Conservation (phyloP, 2,113 vertebrate genomes). For the Triplophysa tibetana region DNA sequence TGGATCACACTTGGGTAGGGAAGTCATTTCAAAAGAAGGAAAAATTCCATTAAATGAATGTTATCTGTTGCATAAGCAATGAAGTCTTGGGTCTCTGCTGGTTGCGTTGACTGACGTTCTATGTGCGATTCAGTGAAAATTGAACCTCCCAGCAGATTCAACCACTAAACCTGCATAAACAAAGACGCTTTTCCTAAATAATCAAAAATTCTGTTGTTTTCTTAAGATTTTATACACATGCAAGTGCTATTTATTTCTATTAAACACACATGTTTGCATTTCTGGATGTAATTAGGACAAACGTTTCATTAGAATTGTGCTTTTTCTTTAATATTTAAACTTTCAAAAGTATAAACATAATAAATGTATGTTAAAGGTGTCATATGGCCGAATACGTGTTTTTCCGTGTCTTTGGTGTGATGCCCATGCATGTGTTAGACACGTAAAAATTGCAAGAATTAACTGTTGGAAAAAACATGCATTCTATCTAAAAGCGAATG, state of each 20-base stretch:
- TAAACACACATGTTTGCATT: not conserved
- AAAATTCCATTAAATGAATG: constrained; percentile 42
- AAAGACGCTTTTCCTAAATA: not conserved
- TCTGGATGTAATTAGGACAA: too few relatives aligned
- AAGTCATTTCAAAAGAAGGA: constrained; percentile 38
- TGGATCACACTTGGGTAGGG: constrained; percentile 36
- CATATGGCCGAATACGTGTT: too few relatives aligned
- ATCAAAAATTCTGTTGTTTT: not conserved
- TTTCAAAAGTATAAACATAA: too few relatives aligned
- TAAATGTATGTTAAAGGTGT: too few relatives aligned
- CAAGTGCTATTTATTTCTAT: not conserved
- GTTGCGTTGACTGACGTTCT: constrained; percentile 30
- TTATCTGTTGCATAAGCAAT: constrained; percentile 37
- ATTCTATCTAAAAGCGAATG: too few relatives aligned
- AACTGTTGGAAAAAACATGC: too few relatives aligned
- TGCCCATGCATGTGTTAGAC: too few relatives aligned
- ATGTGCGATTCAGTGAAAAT: constrained; percentile 1
- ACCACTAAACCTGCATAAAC: not conserved
- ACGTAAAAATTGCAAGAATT: too few relatives aligned
- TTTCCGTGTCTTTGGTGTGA: too few relatives aligned
- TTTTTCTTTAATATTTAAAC: too few relatives aligned
- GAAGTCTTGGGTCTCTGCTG: constrained; percentile 13
- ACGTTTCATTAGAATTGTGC: too few relatives aligned
- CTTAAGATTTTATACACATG: not conserved
- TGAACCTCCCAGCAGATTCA: constrained; percentile 7